Evolutionary conservation across 1,140 invertebrate genomes (phyloP).

Genomic region (Gryllus bimaculatus): DNA sequence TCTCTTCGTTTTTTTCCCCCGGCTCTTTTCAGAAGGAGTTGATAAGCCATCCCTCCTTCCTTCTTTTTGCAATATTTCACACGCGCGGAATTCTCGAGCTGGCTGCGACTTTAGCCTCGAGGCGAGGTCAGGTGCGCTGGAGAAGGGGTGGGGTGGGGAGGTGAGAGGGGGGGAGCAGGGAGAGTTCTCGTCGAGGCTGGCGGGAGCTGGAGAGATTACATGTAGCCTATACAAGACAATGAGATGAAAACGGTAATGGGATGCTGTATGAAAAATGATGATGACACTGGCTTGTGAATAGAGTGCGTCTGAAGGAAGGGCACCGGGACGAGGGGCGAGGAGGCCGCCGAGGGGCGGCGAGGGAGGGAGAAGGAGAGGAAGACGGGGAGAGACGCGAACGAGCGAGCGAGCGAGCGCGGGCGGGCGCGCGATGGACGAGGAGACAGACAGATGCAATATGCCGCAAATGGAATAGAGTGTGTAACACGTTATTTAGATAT

Average conservation of each 20-base stretch:
- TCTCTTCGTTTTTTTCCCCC: not conserved
- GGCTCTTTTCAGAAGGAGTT: not conserved
- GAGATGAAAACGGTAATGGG: constrained; percentile 29
- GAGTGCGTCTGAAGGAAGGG: not conserved
- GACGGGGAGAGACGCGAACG: not conserved
- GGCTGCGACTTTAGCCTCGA: constrained; percentile 8
- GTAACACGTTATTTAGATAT: constrained; percentile 1
- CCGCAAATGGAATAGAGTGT: not conserved
- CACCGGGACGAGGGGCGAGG: not conserved
- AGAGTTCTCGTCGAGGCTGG: constrained; percentile 22
- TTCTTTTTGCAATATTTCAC: constrained; percentile 15
- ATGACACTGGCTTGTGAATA: constrained; percentile 19
- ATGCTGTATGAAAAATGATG: constrained; percentile 22
- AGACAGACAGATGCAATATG: constrained; percentile 1
- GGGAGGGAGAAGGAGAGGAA: not conserved
- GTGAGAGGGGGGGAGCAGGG: constrained; percentile 23
- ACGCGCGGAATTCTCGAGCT: not conserved
- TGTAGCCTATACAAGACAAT: constrained; percentile 25
- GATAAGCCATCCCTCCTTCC: constrained; percentile 15
- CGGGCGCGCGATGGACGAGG: too few species aligned
- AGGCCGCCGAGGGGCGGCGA: not conserved
- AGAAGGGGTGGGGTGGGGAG: not conserved
- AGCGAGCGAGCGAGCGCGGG: not conserved
- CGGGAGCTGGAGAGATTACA: constrained; percentile 11
- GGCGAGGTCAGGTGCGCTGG: constrained; percentile 10